Evolutionary conservation across 2,797 vertebrate species (phyloP), one percentile per base, ranked within the genome.

Genomic region (Chrysocyon brachyurus): DNA sequence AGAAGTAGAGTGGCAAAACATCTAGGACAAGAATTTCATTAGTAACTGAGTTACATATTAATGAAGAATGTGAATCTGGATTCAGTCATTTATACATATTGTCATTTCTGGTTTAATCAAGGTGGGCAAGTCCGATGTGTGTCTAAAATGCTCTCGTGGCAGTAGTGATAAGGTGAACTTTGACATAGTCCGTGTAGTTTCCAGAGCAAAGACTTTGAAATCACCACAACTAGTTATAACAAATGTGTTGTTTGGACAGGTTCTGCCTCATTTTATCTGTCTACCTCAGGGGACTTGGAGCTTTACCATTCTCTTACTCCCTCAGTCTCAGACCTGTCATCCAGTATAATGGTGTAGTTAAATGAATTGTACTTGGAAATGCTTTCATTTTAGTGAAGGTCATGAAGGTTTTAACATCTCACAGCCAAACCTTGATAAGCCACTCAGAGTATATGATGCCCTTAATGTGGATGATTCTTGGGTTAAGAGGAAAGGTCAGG

Each of bases 241-340:
- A 98, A 98, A 97, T 98, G 81, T 95, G 84, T 96, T 97, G 88
- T 97, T 98, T 98, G 96, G 95, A 97, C 90, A 96, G 92, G 36
- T 97, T 95, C 97, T 97, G 82, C 90, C 97, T 97, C 94, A 87
- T 98, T 98, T 98, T 98, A 96, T 98, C 95, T 96, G 90, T 88
- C 77, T 92, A 24, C 73, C 96, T 91, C 81, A 75, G 79, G 97
- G 83, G 98, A 93, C 46, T 75, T 84, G 90, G 73, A 28, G 64
- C 87, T 97, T 97, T 89, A 61, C 96, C 89, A 0, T 98, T 98
- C 87, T 98, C 66, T 56, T 82, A 64, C 96, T 97, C 93, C 87
- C 94, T 96, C 24, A 12, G 64, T 96, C 92, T 68, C 96, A 95
- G 90, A 63, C 91, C 97, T 98, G 97, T 98, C 95, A 90, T 89